Conservation (phyloP, 2,888 invertebrate genomes). For the Neoitamus cyanurus region DNA sequence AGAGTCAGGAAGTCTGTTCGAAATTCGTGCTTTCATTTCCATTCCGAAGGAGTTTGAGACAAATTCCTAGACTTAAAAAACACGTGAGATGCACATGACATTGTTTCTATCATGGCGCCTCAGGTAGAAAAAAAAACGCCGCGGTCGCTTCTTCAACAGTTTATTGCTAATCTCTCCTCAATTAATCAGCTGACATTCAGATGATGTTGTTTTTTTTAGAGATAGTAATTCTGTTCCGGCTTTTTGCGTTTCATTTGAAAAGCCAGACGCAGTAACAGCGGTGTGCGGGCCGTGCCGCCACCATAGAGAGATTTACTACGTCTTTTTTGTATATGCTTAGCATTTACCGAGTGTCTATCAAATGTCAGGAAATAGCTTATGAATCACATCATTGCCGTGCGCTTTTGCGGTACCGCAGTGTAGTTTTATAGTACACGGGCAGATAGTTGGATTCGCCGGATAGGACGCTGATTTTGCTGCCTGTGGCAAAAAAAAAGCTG, state of each 20-base stretch:
- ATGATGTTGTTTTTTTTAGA: not conserved
- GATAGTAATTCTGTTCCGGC: not conserved
- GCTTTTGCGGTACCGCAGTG: not conserved
- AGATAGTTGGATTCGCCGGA: not conserved
- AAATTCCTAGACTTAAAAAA: not conserved
- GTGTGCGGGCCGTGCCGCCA: not conserved
- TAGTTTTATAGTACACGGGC: not conserved
- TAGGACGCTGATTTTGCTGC: not conserved
- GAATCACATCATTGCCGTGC: not conserved
- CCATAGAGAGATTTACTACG: not conserved
- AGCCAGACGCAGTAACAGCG: not conserved
- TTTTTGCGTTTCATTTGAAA: not conserved
- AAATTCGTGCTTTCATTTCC: no score
- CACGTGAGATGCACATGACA: not conserved
- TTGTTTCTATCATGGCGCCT: not conserved
- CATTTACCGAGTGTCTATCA: not conserved
- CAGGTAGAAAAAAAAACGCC: not conserved
- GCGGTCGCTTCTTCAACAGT: not conserved
- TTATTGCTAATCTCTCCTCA: not conserved
- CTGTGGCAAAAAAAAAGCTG: not conserved
- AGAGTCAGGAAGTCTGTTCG: no score
- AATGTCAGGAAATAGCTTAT: constrained; percentile 5
- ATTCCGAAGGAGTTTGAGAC: not conserved
- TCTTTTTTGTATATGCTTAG: not conserved
- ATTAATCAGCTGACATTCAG: constrained; percentile 1